A percentile compares a stretch with the other conserved stretches of the same genome.
Evolutionary conservation across 2,888 invertebrate species (phyloP).

Genomic region (Meiosimyza platycephala): DNA sequence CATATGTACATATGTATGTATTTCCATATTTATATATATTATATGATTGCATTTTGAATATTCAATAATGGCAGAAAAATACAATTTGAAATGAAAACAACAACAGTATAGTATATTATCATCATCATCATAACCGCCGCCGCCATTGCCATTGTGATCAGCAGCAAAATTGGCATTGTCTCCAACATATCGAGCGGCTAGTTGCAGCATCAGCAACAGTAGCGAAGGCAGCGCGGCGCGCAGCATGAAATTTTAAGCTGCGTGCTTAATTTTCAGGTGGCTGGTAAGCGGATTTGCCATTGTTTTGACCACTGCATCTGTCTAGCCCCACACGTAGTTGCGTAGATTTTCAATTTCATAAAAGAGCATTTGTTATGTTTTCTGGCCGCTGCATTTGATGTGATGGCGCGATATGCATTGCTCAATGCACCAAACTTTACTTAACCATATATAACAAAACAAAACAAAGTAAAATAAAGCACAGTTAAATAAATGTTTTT

Average conservation of each 20-base stretch:
- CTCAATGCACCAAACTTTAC: too few species aligned
- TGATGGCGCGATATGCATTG: too few species aligned
- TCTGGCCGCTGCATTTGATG: too few species aligned
- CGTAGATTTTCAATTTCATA: neutral
- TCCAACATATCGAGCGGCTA: too few species aligned
- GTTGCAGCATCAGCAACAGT: neutral
- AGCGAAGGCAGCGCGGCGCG: neutral
- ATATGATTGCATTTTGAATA: slow-evolving; percentile 7
- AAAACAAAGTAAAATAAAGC: too few species aligned
- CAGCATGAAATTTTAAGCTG: neutral
- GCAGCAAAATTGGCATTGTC: neutral
- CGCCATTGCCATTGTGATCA: neutral
- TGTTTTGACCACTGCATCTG: slow-evolving; percentile 7
- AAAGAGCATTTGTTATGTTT: neutral
- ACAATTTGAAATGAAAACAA: slow-evolving; percentile 19
- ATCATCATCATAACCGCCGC: too few species aligned
- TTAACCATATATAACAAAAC: too few species aligned
- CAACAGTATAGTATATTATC: neutral
- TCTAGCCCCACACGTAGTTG: neutral
- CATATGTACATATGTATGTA: too few species aligned
- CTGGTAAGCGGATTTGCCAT: slow-evolving; percentile 10
- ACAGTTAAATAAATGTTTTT: too few species aligned
- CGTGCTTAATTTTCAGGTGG: slow-evolving; percentile 23
- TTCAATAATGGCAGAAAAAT: slow-evolving; percentile 13
- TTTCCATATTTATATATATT: too few species aligned